phyloP scores from a whole-genome alignment of 2,888 invertebrate genomes.

The Zele albiditarsus region DNA sequence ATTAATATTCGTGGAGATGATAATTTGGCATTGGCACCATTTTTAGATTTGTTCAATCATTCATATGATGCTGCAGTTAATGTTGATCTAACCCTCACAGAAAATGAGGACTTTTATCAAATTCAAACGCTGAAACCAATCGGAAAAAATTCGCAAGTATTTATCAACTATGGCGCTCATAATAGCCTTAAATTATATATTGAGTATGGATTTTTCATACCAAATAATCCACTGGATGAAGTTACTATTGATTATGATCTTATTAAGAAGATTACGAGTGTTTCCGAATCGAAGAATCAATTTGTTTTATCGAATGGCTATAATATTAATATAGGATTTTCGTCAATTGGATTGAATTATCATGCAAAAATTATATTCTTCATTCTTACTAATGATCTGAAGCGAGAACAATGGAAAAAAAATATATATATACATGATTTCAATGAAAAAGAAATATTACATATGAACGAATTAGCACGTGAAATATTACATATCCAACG shows the following conservation, averaged over 20 bases:
- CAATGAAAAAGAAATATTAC: slow-evolving; percentile 51
- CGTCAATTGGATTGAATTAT: slow-evolving; percentile 79
- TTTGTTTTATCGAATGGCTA: slow-evolving; percentile 80
- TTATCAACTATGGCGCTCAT: slow-evolving; percentile 91
- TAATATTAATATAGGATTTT: slow-evolving; percentile 78
- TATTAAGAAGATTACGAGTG: slow-evolving; percentile 72
- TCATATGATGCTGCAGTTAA: slow-evolving; percentile 77
- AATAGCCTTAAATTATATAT: slow-evolving; percentile 85
- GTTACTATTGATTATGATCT: slow-evolving; percentile 77
- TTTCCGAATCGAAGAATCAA: slow-evolving; percentile 73
- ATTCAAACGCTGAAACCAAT: slow-evolving; percentile 75
- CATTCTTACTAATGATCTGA: slow-evolving; percentile 54
- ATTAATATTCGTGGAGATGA: slow-evolving; percentile 59
- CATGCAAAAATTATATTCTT: slow-evolving; percentile 74
- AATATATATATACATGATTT: slow-evolving; percentile 61
- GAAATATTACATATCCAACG: slow-evolving; percentile 56
- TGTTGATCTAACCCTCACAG: slow-evolving; percentile 68
- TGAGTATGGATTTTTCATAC: slow-evolving; percentile 90
- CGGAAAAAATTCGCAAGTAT: slow-evolving; percentile 82
- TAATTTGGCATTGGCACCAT: slow-evolving; percentile 85
- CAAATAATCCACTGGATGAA: slow-evolving; percentile 80
- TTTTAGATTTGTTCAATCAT: slow-evolving; percentile 93
- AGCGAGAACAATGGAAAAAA: slow-evolving; percentile 54
- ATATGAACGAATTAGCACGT: slow-evolving; percentile 52
- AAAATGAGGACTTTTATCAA: slow-evolving; percentile 73